A percentile compares a stretch with the other conserved stretches of the same genome.
Evolutionary conservation across 2,797 vertebrate genomes (phyloP).

Genomic region (Falco naumanni): DNA sequence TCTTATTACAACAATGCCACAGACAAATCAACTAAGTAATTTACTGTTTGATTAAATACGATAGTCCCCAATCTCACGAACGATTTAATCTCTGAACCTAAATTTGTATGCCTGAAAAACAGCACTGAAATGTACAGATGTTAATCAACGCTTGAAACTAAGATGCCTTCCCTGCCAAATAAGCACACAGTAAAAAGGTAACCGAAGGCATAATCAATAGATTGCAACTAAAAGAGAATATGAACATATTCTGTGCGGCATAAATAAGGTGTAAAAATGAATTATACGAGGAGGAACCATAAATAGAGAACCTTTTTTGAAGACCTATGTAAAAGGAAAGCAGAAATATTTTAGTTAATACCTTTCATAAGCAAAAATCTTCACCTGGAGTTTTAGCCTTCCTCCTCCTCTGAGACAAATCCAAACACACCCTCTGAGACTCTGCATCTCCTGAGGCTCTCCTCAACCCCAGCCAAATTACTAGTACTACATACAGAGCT

Average conservation of each 20-base stretch:
- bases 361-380: slow-evolving; percentile 4
- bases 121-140: neutral
- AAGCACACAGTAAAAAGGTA: neutral
- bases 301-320: slow-evolving; percentile 3
- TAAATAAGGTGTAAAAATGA: neutral
- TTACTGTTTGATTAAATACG: neutral
- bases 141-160: neutral
- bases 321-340: slow-evolving; percentile 35
- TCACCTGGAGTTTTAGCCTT: neutral
- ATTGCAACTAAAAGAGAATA: neutral
- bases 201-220: neutral
- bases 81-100: neutral
- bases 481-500: neutral
- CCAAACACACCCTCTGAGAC: neutral
- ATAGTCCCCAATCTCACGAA: neutral
- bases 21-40: neutral
- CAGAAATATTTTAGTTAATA: slow-evolving; percentile 36
- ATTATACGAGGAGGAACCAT: slow-evolving; percentile 5
- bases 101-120: neutral
- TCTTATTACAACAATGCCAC: neutral
- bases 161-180: neutral
- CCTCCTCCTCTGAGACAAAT: neutral
- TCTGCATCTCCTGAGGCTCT: neutral
- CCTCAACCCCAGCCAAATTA: neutral
- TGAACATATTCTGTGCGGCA: neutral